Percentiles rank a stretch among this genome's conserved stretches.
These are phyloP conservation scores for Argopecten irradians DNA, from an alignment of 1,140 invertebrate genomes.

Conservation along the genomic window DNA sequence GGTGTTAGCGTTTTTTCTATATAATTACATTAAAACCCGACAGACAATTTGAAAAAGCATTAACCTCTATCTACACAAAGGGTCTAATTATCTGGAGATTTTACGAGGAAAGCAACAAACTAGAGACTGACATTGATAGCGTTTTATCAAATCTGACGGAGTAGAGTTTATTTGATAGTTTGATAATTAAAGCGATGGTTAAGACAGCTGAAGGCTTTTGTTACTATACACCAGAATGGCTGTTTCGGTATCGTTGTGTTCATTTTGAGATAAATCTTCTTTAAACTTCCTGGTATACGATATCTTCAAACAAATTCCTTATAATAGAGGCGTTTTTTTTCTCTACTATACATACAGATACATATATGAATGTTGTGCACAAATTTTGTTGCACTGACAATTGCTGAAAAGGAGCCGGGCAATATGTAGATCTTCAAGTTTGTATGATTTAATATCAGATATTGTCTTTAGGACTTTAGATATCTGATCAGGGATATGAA, in stretches of 20 bases:
- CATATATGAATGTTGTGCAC: neutral
- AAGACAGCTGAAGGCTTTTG: neutral
- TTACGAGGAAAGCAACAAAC: neutral
- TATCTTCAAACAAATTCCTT: neutral
- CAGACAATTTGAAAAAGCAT: too few species aligned
- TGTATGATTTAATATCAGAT: neutral
- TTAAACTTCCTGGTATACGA: neutral
- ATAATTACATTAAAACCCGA: too few species aligned
- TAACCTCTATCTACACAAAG: too few species aligned
- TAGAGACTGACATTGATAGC: neutral
- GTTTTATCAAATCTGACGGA: neutral
- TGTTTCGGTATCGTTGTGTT: neutral
- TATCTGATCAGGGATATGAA: neutral
- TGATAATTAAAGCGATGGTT: neutral
- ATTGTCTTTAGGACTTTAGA: neutral
- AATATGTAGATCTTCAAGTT: too few species aligned
- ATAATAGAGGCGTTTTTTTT: neutral
- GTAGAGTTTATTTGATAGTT: neutral
- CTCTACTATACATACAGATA: neutral
- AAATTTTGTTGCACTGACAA: too few species aligned
- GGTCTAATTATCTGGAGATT: too few species aligned
- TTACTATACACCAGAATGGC: neutral
- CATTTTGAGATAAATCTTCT: neutral
- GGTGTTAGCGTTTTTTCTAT: too few species aligned
- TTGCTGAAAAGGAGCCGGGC: too few species aligned